Evolutionary conservation across 1,140 invertebrate genomes (phyloP).

Genomic region (Pygmarrhopalites habei): DNA sequence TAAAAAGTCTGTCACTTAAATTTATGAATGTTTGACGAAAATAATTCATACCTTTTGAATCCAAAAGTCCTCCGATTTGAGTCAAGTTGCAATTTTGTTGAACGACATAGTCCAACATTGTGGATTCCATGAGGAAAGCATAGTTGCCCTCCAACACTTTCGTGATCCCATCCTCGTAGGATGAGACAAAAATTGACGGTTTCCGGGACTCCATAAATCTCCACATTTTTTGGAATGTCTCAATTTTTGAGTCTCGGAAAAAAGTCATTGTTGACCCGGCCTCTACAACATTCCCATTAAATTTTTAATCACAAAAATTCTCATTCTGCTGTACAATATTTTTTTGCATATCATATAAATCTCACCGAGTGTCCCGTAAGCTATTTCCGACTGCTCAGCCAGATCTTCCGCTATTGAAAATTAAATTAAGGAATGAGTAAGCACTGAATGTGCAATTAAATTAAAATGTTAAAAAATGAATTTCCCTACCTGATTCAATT

Average conservation of each 20-base stretch:
- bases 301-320: too few relatives aligned
- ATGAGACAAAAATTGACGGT: constrained; percentile 62
- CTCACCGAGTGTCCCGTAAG: constrained; percentile 73
- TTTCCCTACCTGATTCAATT: constrained; percentile 65
- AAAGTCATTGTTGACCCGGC: constrained; percentile 75
- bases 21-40: too few relatives aligned
- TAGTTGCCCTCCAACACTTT: constrained; percentile 70
- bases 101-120: constrained; percentile 80
- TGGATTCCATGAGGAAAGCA: constrained; percentile 91
- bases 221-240: constrained; percentile 83
- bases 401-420: constrained; percentile 79
- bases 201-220: constrained; percentile 68
- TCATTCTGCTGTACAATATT: too few relatives aligned
- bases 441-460: too few relatives aligned
- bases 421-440: too few relatives aligned
- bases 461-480: too few relatives aligned
- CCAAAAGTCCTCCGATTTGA: constrained; percentile 82
- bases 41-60: constrained; percentile 40
- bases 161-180: constrained; percentile 70
- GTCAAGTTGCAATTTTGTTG: constrained; percentile 88
- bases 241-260: constrained; percentile 75
- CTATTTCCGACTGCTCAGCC: constrained; percentile 71
- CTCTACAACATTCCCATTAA: too few relatives aligned
- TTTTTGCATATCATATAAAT: too few relatives aligned
- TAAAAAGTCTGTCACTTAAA: too few relatives aligned